Conservation (phyloP, 2,888 invertebrate genomes). For the Anoncus sp. region DNA sequence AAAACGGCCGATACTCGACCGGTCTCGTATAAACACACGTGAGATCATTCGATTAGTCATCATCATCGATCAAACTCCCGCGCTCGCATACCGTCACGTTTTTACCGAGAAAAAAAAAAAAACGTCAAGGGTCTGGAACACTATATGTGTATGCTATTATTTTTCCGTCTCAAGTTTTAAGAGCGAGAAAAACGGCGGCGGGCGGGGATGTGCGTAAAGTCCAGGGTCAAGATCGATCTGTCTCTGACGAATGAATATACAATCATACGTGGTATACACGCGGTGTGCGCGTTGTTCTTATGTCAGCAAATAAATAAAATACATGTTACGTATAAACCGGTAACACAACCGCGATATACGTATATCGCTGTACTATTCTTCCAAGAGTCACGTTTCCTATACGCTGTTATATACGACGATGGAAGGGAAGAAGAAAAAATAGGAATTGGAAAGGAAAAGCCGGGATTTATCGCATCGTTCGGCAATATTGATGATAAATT, state of each 20-base stretch:
- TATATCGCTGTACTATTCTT: constrained; percentile 1
- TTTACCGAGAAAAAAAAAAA: constrained; percentile 37
- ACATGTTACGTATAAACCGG: constrained; percentile 41
- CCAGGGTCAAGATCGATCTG: constrained; percentile 56
- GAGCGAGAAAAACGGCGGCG: too few species aligned
- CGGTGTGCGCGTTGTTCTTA: background rate
- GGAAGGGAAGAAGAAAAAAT: constrained; percentile 2
- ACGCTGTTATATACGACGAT: background rate
- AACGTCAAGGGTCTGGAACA: background rate
- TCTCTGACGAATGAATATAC: too few species aligned
- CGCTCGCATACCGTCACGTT: constrained; percentile 45
- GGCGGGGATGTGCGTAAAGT: constrained; percentile 22
- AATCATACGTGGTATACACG: too few species aligned
- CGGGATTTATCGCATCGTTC: constrained; percentile 13
- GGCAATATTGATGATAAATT: constrained; percentile 6
- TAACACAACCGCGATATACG: background rate
- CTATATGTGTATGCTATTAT: too few species aligned
- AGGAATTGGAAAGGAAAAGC: constrained; percentile 28
- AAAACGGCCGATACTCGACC: background rate
- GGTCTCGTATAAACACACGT: constrained; percentile 29
- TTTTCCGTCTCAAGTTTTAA: too few species aligned
- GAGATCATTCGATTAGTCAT: constrained; percentile 57
- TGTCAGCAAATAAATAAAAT: constrained; percentile 36
- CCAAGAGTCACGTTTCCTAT: constrained; percentile 34
- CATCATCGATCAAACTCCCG: constrained; percentile 35